Evolutionary conservation across 2,113 vertebrate genomes (phyloP).

Genomic region (Neolamprologus variostigma): DNA sequence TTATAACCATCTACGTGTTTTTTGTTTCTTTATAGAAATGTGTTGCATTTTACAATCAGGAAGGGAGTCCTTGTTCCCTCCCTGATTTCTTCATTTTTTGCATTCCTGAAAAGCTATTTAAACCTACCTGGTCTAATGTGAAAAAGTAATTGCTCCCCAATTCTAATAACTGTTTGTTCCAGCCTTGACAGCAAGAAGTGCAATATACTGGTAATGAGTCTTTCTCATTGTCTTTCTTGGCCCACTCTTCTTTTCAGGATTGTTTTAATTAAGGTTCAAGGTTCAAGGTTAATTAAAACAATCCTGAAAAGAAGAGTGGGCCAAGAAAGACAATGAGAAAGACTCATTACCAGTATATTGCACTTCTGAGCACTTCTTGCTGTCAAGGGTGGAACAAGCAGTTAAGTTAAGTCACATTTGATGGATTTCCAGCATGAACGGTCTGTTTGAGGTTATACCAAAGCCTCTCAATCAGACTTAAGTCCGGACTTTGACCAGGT

Average conservation of each 20-base stretch:
- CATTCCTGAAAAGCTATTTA: background rate
- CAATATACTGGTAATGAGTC: background rate
- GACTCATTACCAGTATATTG: no score
- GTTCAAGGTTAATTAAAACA: no score
- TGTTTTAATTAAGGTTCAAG: background rate
- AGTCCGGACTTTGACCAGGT: fast-evolving
- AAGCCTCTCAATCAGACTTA: background rate
- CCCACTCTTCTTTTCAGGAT: background rate
- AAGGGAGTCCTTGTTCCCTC: background rate
- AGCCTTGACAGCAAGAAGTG: background rate
- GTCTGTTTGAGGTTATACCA: background rate
- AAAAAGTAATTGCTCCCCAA: background rate
- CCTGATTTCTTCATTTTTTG: background rate
- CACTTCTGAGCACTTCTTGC: no score
- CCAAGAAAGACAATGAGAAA: no score
- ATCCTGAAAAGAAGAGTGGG: no score
- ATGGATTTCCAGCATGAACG: background rate
- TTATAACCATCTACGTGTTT: background rate
- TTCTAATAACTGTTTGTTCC: background rate
- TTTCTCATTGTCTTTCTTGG: background rate
- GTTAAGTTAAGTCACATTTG: background rate
- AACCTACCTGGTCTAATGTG: fast-evolving
- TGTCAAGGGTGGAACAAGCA: no score
- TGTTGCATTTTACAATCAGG: background rate
- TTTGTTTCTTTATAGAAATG: background rate